Base-by-base conservation (phyloP, 2,888 invertebrate genomes). In the Quadriops clusia region DNA sequence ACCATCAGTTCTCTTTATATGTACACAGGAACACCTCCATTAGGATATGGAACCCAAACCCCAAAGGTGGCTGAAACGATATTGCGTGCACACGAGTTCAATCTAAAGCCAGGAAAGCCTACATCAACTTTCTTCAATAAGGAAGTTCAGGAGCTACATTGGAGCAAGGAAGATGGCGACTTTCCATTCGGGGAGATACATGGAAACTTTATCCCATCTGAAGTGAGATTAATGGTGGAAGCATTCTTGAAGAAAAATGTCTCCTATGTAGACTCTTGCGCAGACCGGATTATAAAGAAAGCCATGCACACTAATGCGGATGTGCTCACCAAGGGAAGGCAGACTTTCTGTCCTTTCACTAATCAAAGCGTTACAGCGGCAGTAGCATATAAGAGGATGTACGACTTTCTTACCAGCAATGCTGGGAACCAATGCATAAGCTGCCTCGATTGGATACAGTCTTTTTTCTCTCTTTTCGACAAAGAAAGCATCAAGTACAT, bases 51-150 rank as follows among this genome's bases (percentile, higher is more conserved):
- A 17, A 41, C 43, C 5, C 47, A 48, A 34, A 45, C 39, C 7
- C 44, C 46, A 1, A 48, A 49, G 28, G 47, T 46, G 4, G 46
- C 45, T 14, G 47, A 49, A 23, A 41, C 46, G 3, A 37, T 49
- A 3, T 12, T 24, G 1, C 33, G 46, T 23, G 36, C 47, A 2
- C 39, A 42, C 23, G 12, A n/a, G 2, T 48, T 30, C 27, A 47
- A 47, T 20, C 6, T 12, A n/a, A 46, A 46, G 24, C 18, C 8
- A 14, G 15, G 17, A 1, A 37, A 28, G 5, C 41, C 33, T 18
- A 27, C n/a, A 2, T 27, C 37, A 5, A 29, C 12, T 7, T 18
- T 41, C 23, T 6, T 12, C 3, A 9, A 13, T 2, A 30, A 17
- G n/a, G 17, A 26, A 1, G 14, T 39, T 17, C 36, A 42, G 31